A percentile compares a stretch with the other conserved stretches of the same genome.
Conservation (phyloP, 1,140 invertebrate genomes). For the Physella acuta region DNA sequence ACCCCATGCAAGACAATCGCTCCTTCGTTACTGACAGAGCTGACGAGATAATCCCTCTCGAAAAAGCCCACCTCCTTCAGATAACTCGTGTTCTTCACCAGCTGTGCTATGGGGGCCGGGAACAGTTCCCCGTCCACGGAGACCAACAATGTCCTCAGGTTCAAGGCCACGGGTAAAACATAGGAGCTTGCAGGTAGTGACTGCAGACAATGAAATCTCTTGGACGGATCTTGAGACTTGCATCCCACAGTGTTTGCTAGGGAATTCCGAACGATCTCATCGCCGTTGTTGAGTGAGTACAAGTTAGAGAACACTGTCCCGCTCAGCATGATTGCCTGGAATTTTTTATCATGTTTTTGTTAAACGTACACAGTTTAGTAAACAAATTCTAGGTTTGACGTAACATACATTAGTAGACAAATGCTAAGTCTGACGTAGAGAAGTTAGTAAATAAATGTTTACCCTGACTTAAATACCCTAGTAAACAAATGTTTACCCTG, state of each 20-base stretch:
- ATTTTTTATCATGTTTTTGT: not conserved
- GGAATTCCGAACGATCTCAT: not conserved
- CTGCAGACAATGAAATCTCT: not conserved
- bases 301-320: slow-evolving; percentile 2
- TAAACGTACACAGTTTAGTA: not conserved
- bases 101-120: not conserved
- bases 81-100: slow-evolving; percentile 2
- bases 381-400: not conserved
- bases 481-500: slow-evolving; percentile 13
- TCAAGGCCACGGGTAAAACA: not conserved
- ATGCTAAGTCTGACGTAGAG: not conserved
- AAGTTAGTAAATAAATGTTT: not conserved
- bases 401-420: not conserved
- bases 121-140: slow-evolving; percentile 7
- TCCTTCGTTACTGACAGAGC: slow-evolving; percentile 2
- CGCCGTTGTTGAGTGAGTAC: not conserved
- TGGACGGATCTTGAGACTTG: not conserved
- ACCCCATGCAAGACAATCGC: not conserved
- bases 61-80: not conserved
- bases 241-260: slow-evolving; percentile 4
- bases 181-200: not conserved
- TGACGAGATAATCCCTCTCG: not conserved
- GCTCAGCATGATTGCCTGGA: slow-evolving; percentile 12
- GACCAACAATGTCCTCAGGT: not conserved
- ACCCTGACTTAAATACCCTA: not conserved